A percentile compares a stretch with the other conserved stretches of the same genome.
Conservation (phyloP, 2,113 vertebrate species). For the Planiliza haematocheilus region DNA sequence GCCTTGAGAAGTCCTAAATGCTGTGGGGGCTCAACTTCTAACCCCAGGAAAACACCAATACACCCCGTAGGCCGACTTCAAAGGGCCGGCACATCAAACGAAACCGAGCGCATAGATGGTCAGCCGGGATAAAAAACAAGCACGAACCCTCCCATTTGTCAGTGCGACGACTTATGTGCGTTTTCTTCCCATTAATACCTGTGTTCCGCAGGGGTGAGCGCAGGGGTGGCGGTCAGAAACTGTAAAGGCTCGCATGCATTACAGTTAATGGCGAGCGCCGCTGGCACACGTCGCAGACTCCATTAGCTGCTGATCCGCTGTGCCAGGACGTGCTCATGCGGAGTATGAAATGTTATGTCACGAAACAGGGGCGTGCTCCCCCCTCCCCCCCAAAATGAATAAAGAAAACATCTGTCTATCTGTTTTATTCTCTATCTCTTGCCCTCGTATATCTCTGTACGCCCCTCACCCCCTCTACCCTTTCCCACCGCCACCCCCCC, state of each 20-base stretch:
- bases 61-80: conserved; percentile 75
- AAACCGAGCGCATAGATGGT: conserved; percentile 67
- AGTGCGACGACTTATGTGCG: conserved; percentile 56
- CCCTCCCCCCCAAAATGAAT: not conserved
- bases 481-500: conserved; percentile 39
- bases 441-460: conserved; percentile 39
- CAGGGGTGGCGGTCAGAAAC: conserved; percentile 29
- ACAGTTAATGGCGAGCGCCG: not conserved
- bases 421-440: conserved; percentile 57
- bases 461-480: conserved; percentile 11
- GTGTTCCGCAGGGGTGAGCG: conserved; percentile 4
- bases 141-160: conserved; percentile 63
- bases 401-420: conserved; percentile 35
- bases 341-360: conserved; percentile 49
- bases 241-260: not conserved
- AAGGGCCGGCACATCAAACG: conserved; percentile 78
- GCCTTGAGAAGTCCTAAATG: conserved; percentile 61
- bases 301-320: conserved; percentile 10
- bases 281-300: conserved; percentile 5
- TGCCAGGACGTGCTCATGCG: conserved; percentile 17
- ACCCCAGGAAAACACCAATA: conserved; percentile 79
- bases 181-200: conserved; percentile 34
- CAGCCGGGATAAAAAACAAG: conserved; percentile 65
- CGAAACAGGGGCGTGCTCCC: conserved; percentile 1
- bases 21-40: conserved; percentile 75